phyloP scores from a whole-genome alignment of 2,888 invertebrate species.

The Gerosis bhagava region DNA sequence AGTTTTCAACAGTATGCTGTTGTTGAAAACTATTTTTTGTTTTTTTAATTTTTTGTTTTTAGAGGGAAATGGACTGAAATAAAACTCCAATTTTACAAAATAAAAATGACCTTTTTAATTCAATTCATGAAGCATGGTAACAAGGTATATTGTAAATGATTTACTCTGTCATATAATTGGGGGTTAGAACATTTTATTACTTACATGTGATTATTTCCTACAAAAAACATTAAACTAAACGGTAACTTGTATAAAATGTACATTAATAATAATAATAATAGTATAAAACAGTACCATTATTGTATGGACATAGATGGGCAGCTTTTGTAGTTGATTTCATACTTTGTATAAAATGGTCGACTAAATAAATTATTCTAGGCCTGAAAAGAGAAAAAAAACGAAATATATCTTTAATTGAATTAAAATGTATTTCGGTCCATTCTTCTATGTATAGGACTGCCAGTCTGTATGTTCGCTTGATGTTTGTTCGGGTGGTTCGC shows the following conservation, averaged over 20 bases:
- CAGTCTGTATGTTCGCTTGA: too few relatives aligned
- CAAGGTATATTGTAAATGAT: conserved; percentile 75
- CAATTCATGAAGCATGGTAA: conserved; percentile 80
- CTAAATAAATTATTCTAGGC: conserved; percentile 67
- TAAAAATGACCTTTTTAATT: conserved; percentile 81
- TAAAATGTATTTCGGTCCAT: too few relatives aligned
- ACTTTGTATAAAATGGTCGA: conserved; percentile 65
- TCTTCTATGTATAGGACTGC: too few relatives aligned
- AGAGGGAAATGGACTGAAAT: conserved; percentile 40
- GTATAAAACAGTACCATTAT: conserved; percentile 77
- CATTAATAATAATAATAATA: conserved; percentile 54
- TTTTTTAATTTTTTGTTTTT: not conserved
- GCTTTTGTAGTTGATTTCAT: conserved; percentile 64
- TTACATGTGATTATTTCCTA: conserved; percentile 71
- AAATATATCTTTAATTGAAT: too few relatives aligned
- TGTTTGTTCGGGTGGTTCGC: conserved; percentile 57
- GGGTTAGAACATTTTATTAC: conserved; percentile 75
- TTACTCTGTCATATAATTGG: conserved; percentile 68
- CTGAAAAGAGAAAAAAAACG: conserved; percentile 52
- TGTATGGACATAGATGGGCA: conserved; percentile 55
- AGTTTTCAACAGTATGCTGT: too few relatives aligned
- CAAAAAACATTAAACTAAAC: conserved; percentile 74
- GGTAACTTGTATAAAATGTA: conserved; percentile 82
- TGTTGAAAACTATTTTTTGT: too few relatives aligned
- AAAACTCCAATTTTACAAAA: conserved; percentile 67